Percentiles rank a stretch among this genome's conserved stretches.
phyloP scores from a whole-genome alignment of 1,140 invertebrate genomes.

The Babylonia areolata region DNA sequence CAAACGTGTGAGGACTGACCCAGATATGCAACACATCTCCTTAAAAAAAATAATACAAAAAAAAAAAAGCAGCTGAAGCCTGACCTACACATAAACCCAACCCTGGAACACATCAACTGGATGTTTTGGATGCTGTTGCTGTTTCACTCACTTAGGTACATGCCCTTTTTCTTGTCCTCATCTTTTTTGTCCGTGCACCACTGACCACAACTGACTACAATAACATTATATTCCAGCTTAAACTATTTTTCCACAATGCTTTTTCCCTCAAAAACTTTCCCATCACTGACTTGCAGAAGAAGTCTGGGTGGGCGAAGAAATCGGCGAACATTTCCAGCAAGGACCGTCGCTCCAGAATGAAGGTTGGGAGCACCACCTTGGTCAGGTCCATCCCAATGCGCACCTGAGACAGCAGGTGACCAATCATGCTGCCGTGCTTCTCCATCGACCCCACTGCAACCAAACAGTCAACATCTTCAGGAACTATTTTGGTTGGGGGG shows the following conservation, averaged over 20 bases:
- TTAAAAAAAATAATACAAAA: too few relatives aligned
- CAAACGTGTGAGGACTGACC: too few relatives aligned
- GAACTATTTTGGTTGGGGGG: too few relatives aligned
- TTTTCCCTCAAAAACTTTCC: too few relatives aligned
- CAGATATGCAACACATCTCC: too few relatives aligned
- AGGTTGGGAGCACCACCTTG: slow-evolving; percentile 76
- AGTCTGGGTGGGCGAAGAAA: slow-evolving; percentile 76
- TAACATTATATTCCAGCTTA: not conserved
- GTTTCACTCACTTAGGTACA: too few relatives aligned
- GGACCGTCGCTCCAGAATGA: slow-evolving; percentile 75
- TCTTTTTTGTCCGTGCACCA: not conserved
- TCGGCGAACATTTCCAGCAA: slow-evolving; percentile 77
- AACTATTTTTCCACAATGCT: not conserved
- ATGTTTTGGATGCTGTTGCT: too few relatives aligned
- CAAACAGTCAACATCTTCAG: too few relatives aligned
- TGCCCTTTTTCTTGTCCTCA: not conserved
- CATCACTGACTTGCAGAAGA: slow-evolving; percentile 74
- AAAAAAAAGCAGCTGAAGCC: too few relatives aligned
- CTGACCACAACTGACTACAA: not conserved
- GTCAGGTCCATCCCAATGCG: slow-evolving; percentile 77
- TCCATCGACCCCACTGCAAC: slow-evolving; percentile 87
- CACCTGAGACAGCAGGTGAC: slow-evolving; percentile 77
- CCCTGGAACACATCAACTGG: too few relatives aligned
- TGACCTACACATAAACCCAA: too few relatives aligned
- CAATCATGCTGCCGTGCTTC: slow-evolving; percentile 95